phyloP scores from a whole-genome alignment of 2,888 invertebrate species.

The Rhaphigaster nebulosa region DNA sequence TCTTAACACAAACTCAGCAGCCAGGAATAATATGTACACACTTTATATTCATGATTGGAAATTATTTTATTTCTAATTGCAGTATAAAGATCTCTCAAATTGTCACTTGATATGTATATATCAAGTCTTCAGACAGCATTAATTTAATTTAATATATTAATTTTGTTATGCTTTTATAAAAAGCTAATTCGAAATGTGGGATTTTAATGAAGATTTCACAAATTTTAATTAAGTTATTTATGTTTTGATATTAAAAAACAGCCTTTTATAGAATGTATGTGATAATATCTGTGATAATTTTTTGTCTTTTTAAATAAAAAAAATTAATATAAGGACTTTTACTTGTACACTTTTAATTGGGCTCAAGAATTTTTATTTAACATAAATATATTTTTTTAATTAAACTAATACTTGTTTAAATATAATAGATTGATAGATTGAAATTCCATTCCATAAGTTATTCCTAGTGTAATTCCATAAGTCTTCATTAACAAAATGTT shows the following conservation, averaged over 20 bases:
- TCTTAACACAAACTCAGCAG: neutral
- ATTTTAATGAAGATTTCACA: neutral
- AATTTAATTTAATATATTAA: neutral
- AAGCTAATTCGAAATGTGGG: neutral
- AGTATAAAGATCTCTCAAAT: neutral
- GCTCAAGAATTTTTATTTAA: neutral
- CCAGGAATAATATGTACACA: neutral
- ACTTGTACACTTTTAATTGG: neutral
- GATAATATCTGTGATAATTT: constrained; percentile 38
- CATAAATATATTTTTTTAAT: constrained; percentile 19
- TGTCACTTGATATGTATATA: neutral
- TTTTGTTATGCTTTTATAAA: neutral
- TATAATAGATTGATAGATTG: neutral
- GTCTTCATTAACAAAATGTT: neutral
- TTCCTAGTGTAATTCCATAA: neutral
- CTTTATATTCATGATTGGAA: neutral
- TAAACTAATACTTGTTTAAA: neutral
- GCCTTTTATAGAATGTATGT: constrained; percentile 11
- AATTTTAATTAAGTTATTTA: neutral
- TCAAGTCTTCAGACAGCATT: neutral
- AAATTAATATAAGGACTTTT: neutral
- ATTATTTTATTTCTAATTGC: neutral
- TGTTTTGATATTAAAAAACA: constrained; percentile 16
- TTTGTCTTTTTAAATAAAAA: neutral
- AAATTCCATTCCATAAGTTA: neutral